These are phyloP conservation scores for Maniola jurtina DNA, from an alignment of 1,140 invertebrate species.

Conservation along the genomic window DNA sequence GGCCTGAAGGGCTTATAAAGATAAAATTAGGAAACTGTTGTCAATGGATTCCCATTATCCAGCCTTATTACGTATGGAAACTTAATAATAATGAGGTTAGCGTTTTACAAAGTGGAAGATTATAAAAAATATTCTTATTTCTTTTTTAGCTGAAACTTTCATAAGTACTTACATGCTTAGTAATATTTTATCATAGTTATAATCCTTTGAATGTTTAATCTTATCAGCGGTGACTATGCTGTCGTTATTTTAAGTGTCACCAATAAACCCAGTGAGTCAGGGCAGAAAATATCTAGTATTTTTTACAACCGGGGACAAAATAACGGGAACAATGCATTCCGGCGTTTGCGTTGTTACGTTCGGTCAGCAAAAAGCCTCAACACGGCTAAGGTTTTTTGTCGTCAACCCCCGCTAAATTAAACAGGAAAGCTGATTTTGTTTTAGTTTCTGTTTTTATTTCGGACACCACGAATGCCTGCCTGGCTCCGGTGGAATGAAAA, in stretches of 20 bases:
- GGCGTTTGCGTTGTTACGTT: constrained; percentile 60
- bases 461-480: constrained; percentile 30
- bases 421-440: constrained; percentile 68
- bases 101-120: too few relatives aligned
- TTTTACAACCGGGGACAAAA: constrained; percentile 56
- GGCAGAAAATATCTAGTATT: constrained; percentile 54
- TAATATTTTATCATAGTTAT: too few relatives aligned
- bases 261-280: constrained; percentile 57
- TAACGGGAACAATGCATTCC: constrained; percentile 73
- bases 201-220: neutral
- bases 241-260: constrained; percentile 42
- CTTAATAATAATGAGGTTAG: too few relatives aligned
- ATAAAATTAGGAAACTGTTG: too few relatives aligned
- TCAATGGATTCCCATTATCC: too few relatives aligned
- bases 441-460: constrained; percentile 55
- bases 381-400: constrained; percentile 64
- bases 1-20: too few relatives aligned
- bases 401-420: constrained; percentile 71
- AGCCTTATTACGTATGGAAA: too few relatives aligned
- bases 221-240: constrained; percentile 31
- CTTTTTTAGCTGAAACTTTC: neutral
- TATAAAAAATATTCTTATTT: too few relatives aligned
- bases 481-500: constrained; percentile 30
- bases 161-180: too few relatives aligned
- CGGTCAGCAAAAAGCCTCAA: constrained; percentile 66